Evolutionary conservation across 2,113 vertebrate genomes (phyloP).

Genomic region (Macaca mulatta): DNA sequence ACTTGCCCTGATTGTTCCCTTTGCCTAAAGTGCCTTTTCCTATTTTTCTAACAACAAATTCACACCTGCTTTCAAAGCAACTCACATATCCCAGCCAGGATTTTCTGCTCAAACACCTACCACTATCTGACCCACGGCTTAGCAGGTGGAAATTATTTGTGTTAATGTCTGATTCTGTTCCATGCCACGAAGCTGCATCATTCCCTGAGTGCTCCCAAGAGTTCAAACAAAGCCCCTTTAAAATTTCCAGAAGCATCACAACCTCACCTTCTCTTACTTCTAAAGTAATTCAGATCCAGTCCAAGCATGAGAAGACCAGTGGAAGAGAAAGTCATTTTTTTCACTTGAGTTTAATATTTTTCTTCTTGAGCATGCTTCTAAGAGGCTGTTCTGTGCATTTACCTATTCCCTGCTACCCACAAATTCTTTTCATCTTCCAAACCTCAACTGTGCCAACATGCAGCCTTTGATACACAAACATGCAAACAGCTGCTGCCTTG

Average conservation of each 20-base stretch:
- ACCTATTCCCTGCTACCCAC: background rate
- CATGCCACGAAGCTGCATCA: fast-evolving
- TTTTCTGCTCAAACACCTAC: background rate
- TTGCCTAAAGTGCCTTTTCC: background rate
- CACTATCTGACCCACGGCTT: too few species aligned
- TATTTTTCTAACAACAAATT: background rate
- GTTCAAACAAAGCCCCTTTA: background rate
- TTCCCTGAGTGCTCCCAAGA: background rate
- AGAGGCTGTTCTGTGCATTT: background rate
- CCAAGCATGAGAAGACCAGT: background rate
- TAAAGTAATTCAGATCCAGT: background rate
- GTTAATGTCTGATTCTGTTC: background rate
- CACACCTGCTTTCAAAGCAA: background rate
- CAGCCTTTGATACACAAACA: background rate
- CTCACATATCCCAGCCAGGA: background rate
- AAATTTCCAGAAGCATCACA: background rate
- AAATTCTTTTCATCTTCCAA: background rate
- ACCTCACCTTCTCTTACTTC: background rate
- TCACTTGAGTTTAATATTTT: background rate
- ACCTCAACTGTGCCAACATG: background rate
- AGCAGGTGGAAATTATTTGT: too few species aligned
- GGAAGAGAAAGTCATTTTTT: too few species aligned
- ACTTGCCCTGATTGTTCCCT: background rate
- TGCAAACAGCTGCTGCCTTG: background rate
- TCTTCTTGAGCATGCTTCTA: background rate